Evolutionary conservation across 2,888 invertebrate species (phyloP).

Genomic region (Rotaria magnacalcarata): DNA sequence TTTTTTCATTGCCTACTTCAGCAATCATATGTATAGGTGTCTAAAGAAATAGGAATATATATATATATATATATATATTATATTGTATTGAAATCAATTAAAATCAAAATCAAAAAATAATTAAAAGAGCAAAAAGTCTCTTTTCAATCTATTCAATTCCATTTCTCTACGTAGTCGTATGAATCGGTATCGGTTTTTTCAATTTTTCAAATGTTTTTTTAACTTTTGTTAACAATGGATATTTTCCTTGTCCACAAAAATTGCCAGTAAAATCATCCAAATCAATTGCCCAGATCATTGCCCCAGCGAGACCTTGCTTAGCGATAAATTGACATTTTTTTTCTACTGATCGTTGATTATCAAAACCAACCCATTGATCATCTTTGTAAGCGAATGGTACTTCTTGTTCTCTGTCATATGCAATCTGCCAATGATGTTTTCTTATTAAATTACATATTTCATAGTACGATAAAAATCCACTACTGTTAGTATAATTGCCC

Average conservation of each 20-base stretch:
- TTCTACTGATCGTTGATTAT: constrained; percentile 41
- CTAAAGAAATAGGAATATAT: neutral
- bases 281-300: constrained; percentile 46
- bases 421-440: constrained; percentile 30
- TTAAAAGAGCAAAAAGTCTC: too few species aligned
- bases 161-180: neutral
- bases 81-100: neutral
- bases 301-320: constrained; percentile 36
- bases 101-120: neutral
- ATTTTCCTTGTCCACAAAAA: constrained; percentile 26
- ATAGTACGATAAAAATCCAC: constrained; percentile 43
- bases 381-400: constrained; percentile 46
- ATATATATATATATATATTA: neutral
- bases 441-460: constrained; percentile 43
- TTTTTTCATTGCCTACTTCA: constrained; percentile 29
- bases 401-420: constrained; percentile 43
- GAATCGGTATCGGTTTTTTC: neutral
- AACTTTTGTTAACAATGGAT: constrained; percentile 8
- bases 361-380: constrained; percentile 46
- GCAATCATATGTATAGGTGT: constrained; percentile 41
- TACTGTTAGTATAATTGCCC: constrained; percentile 25
- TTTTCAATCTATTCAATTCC: neutral
- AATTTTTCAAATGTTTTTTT: neutral
- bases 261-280: constrained; percentile 41
- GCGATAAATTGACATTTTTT: constrained; percentile 39